Percentiles rank a stretch among this genome's conserved stretches.
Evolutionary conservation across 1,140 invertebrate species (phyloP).

Genomic region (Colletes latitarsis): DNA sequence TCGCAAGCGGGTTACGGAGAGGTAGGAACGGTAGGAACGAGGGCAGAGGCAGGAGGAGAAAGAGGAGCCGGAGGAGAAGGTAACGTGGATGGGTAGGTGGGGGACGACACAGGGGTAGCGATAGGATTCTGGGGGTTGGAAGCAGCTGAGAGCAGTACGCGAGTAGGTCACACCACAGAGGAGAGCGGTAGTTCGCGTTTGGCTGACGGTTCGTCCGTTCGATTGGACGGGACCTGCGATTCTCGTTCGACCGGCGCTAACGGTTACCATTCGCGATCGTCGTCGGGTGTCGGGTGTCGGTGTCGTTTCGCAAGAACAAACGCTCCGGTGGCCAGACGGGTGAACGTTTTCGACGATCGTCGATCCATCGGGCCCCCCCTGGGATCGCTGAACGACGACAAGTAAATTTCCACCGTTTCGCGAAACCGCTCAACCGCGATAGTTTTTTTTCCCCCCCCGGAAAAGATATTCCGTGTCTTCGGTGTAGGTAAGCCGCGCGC

Average conservation of each 20-base stretch:
- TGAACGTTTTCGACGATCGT: background rate
- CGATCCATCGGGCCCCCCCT: background rate
- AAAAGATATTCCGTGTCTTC: background rate
- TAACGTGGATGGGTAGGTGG: conserved; percentile 21
- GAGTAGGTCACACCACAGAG: conserved; percentile 78
- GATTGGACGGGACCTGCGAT: conserved; percentile 36
- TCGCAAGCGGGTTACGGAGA: conserved; percentile 15
- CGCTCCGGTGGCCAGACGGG: background rate
- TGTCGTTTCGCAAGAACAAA: background rate
- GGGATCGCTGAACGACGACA: background rate
- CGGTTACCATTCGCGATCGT: background rate
- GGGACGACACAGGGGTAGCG: conserved; percentile 53
- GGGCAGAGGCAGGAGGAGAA: conserved; percentile 35
- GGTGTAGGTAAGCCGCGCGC: background rate
- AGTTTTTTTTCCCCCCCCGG: too few species aligned
- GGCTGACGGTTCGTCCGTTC: conserved; percentile 66
- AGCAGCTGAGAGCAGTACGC: conserved; percentile 78
- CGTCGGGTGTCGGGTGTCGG: conserved; percentile 7
- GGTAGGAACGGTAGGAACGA: conserved; percentile 36
- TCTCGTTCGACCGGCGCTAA: background rate
- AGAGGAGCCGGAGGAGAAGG: conserved; percentile 27
- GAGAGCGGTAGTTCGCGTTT: conserved; percentile 75
- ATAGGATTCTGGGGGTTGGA: conserved; percentile 73
- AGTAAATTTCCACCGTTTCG: background rate
- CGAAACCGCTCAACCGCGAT: too few species aligned